Conservation (phyloP, 1,140 invertebrate genomes). For the Maniola jurtina region DNA sequence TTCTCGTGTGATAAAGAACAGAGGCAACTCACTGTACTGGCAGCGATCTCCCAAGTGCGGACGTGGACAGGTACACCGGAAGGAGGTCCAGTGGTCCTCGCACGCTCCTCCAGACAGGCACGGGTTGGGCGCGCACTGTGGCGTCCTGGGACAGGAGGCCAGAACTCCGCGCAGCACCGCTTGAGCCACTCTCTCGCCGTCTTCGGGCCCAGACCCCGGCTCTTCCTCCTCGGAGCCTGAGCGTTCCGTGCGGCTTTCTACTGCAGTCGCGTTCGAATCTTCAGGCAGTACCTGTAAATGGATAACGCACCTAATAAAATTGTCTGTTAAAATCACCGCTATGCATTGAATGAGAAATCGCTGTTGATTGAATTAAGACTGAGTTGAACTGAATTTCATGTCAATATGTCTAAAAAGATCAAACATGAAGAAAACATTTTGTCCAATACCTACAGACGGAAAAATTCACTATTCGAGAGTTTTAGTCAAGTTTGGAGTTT, state of each 20-base stretch:
- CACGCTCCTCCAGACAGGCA: conserved; percentile 92
- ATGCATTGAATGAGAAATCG: too few relatives aligned
- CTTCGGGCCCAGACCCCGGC: conserved; percentile 24
- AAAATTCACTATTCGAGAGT: too few relatives aligned
- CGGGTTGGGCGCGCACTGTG: conserved; percentile 91
- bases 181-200: conserved; percentile 30
- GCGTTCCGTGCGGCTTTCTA: conserved; percentile 17
- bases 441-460: too few relatives aligned
- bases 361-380: too few relatives aligned
- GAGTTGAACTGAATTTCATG: too few relatives aligned
- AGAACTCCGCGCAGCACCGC: conserved; percentile 67
- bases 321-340: too few relatives aligned
- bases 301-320: too few relatives aligned
- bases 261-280: neutral
- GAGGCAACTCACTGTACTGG: conserved; percentile 83
- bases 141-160: conserved; percentile 86
- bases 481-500: too few relatives aligned
- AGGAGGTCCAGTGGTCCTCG: conserved; percentile 93
- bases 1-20: too few relatives aligned
- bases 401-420: too few relatives aligned
- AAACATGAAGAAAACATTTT: too few relatives aligned
- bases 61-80: conserved; percentile 90
- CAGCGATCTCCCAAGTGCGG: conserved; percentile 93
- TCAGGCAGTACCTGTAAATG: neutral
- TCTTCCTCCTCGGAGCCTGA: conserved; percentile 14